Conservation (phyloP, 2,113 vertebrate genomes). For the Apodemus speciosus region DNA sequence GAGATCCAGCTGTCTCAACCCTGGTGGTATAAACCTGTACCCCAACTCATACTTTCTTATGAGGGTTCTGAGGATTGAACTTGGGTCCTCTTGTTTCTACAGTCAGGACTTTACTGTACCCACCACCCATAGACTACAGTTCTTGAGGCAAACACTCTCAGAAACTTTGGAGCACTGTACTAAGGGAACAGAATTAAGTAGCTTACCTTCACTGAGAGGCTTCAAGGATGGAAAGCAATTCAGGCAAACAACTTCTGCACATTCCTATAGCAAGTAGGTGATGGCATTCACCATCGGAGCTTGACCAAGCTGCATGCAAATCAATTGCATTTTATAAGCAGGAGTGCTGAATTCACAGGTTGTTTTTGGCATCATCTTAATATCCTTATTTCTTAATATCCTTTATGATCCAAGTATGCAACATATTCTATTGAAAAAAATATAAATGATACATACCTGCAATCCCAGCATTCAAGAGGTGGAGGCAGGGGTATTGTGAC, state of each 20-base stretch:
- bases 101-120: background rate
- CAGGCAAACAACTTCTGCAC: background rate
- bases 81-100: background rate
- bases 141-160: background rate
- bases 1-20: background rate
- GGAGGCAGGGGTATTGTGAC: background rate
- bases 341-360: background rate
- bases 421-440: background rate
- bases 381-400: background rate
- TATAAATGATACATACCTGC: background rate
- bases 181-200: background rate
- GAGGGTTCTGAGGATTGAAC: background rate
- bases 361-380: background rate
- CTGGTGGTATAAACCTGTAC: background rate
- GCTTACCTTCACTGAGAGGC: background rate
- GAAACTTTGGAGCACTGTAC: background rate
- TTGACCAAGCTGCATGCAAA: background rate
- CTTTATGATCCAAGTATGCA: background rate
- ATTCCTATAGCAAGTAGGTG: background rate
- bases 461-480: background rate
- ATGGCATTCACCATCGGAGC: background rate
- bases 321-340: background rate
- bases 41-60: background rate
- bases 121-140: background rate
- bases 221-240: background rate